Evolutionary conservation across 1,140 invertebrate species (phyloP).

Genomic region (Drosophila azteca): DNA sequence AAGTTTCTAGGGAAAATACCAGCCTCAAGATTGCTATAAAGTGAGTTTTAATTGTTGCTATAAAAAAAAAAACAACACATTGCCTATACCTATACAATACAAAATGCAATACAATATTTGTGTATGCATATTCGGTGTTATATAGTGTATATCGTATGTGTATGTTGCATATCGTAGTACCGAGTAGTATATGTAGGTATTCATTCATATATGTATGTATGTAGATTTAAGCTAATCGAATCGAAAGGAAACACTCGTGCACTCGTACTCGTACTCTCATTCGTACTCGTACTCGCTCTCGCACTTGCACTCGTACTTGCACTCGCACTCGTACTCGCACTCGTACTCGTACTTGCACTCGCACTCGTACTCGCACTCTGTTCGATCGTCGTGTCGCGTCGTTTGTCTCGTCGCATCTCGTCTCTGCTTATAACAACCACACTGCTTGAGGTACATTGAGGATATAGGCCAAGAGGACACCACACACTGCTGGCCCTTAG

Average conservation of each 20-base stretch:
- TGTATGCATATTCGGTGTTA: slow-evolving; percentile 1
- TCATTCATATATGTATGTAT: slow-evolving; percentile 22
- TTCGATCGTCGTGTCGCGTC: too few relatives aligned
- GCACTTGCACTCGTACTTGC: slow-evolving; percentile 24
- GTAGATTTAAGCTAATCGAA: slow-evolving; percentile 56
- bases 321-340: slow-evolving; percentile 5
- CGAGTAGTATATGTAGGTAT: slow-evolving; percentile 31
- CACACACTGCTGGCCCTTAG: slow-evolving; percentile 34
- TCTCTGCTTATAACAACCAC: slow-evolving; percentile 70
- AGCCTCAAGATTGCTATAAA: slow-evolving; percentile 24
- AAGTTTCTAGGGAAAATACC: slow-evolving; percentile 15
- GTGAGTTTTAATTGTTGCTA: slow-evolving; percentile 43
- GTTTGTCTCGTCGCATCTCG: not conserved
- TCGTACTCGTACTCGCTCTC: too few relatives aligned
- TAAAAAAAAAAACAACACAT: slow-evolving; percentile 52
- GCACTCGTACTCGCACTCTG: slow-evolving; percentile 4
- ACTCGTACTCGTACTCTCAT: slow-evolving; percentile 1
- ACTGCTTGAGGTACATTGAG: slow-evolving; percentile 80
- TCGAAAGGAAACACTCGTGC: slow-evolving; percentile 44
- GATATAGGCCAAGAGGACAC: slow-evolving; percentile 57
- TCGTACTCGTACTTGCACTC: slow-evolving; percentile 7
- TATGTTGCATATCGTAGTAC: slow-evolving; percentile 1
- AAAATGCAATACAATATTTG: slow-evolving; percentile 6
- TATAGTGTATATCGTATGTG: too few relatives aligned
- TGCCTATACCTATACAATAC: too few relatives aligned